Base-by-base conservation (phyloP, 2,888 invertebrate genomes). In the Acleris laterana region DNA sequence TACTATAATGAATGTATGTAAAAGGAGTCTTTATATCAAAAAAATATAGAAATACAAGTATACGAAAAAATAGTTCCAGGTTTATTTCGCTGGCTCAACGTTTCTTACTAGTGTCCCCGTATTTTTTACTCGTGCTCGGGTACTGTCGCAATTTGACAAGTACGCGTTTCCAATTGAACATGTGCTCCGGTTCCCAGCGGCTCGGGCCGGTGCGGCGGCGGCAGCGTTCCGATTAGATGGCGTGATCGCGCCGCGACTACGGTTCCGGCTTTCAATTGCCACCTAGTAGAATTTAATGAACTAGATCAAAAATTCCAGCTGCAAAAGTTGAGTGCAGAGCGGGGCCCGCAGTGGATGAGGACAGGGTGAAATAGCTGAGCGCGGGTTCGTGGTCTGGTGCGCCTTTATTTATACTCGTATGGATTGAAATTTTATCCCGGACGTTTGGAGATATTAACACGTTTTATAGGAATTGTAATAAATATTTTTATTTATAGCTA, bases 151-250 rank as follows among this genome's bases (percentile, higher is more conserved):
- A 57, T 50, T 63, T 56, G 42, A 16, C 62, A 59, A 59, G 32
- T 49, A 57, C 22, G 25, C 48, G 61, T 50, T 57, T 85, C 83
- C 82, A 85, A 87, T 87, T 83, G 84, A 83, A 85, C 84, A 83
- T 80, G 79, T 85, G 84, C 77, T 70, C 70, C 58, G 72, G 74
- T 80, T 85, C 83, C 77, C 84, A 72, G 70, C 69, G 70, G 63
- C 71, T 72, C 70, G 69, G 71, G 81, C 72, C 70, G 71, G 72
- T 69, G 62, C 63, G 65, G 66, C 62, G 65, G 52, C 22, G 46
- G 52, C 53, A 46, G 58, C 61, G 59, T 42, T 63, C 73, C 79
- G 79, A 80, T 83, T 80, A 83, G 77, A 75, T 64, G 72, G 72
- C 71, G 70, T 70, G 72, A 75, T 72, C 72, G 74, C 13, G 74